A percentile compares a stretch with the other conserved stretches of the same genome.
These are phyloP conservation scores for Proterorhinus semilunaris DNA, from an alignment of 2,113 vertebrate species.

Conservation along the genomic window DNA sequence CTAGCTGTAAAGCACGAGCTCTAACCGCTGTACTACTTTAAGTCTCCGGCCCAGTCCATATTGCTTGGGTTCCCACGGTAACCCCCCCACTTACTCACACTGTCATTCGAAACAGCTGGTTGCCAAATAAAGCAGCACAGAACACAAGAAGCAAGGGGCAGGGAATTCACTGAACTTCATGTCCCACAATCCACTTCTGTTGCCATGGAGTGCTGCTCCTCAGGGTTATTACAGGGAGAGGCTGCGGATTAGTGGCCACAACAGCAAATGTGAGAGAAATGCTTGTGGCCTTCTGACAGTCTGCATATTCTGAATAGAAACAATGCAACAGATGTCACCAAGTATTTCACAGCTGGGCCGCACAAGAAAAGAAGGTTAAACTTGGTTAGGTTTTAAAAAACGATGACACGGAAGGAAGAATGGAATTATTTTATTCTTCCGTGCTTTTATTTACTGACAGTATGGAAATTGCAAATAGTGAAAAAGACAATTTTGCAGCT, in stretches of 20 bases:
- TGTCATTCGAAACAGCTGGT: slow-evolving; percentile 4
- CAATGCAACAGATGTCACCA: background rate
- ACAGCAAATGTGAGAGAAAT: background rate
- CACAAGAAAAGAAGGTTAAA: no score
- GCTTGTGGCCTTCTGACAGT: background rate
- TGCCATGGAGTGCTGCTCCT: background rate
- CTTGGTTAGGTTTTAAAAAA: no score
- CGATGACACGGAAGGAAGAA: no score
- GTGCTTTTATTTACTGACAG: no score
- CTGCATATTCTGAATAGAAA: background rate
- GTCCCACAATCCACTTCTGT: slow-evolving; percentile 63
- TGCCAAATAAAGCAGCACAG: background rate
- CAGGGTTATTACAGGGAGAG: background rate
- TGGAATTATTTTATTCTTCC: no score
- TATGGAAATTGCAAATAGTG: no score
- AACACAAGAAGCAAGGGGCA: background rate
- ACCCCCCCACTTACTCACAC: background rate
- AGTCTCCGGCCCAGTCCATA: background rate
- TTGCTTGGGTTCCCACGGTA: slow-evolving; percentile 2
- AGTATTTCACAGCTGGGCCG: no score
- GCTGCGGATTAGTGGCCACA: background rate
- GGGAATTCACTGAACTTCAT: slow-evolving; percentile 22
- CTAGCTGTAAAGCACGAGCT: no score
- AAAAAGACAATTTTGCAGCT: no score
- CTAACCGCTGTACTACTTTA: no score